A percentile compares a stretch with the other conserved stretches of the same genome.
phyloP scores from a whole-genome alignment of 1,140 invertebrate genomes.

The Onthophagus taurus region DNA sequence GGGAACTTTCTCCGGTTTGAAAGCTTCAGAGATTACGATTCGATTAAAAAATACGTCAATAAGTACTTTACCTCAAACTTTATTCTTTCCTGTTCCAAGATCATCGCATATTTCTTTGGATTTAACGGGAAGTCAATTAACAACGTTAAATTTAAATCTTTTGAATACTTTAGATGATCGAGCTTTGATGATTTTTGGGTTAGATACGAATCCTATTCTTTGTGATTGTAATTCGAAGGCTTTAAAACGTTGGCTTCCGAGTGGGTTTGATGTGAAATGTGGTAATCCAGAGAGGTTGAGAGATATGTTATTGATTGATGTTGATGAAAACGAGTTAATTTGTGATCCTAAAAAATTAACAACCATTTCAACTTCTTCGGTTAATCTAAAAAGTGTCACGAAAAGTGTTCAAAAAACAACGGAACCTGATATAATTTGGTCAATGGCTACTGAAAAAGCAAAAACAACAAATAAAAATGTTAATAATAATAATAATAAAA shows the following conservation, averaged over 20 bases:
- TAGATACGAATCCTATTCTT: constrained; percentile 66
- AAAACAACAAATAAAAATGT: constrained; percentile 39
- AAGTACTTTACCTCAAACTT: constrained; percentile 60
- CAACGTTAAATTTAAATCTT: constrained; percentile 64
- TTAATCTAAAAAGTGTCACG: constrained; percentile 38
- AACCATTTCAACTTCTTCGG: constrained; percentile 38
- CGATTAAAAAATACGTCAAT: constrained; percentile 71
- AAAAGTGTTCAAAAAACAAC: constrained; percentile 47
- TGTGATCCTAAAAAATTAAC: constrained; percentile 57
- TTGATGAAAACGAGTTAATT: constrained; percentile 69
- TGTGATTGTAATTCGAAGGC: constrained; percentile 78
- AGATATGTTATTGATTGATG: constrained; percentile 55
- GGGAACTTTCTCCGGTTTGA: constrained; percentile 71
- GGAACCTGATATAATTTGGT: constrained; percentile 82
- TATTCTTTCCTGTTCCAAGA: constrained; percentile 81
- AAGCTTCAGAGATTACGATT: constrained; percentile 54
- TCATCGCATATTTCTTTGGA: constrained; percentile 72
- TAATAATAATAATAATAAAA: constrained; percentile 43
- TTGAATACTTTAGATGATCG: constrained; percentile 71
- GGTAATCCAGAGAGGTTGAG: constrained; percentile 55
- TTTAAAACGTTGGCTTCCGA: constrained; percentile 64
- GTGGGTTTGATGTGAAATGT: constrained; percentile 54
- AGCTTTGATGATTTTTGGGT: constrained; percentile 57
- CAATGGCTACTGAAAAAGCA: constrained; percentile 50
- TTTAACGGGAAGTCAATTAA: constrained; percentile 66